Evolutionary conservation across 2,888 invertebrate genomes (phyloP), one percentile per base, ranked within the genome.

Genomic region (Ernsta delagoae): DNA sequence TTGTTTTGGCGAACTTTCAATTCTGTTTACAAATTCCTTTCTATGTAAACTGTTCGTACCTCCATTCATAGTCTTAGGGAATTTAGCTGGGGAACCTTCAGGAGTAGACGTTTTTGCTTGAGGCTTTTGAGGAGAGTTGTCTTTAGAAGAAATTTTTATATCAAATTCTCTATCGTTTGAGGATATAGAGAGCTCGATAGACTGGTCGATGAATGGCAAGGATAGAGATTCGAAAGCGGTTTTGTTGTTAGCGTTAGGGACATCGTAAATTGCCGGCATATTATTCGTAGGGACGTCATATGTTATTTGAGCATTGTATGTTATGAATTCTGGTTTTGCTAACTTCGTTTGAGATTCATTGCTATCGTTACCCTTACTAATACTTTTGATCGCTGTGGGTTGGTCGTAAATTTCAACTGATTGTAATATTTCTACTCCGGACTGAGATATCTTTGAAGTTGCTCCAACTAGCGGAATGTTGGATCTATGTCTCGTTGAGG

Each of bases 131-230:
- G 90, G 88, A 4, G 92, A 89, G 34, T 77, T 84, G 1, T 91
- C 90, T 85, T 91, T 92, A 1, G 91, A 86, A 16, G 87, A 84
- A 59, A 93, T 74, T 83, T 93, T 92, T 0, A 82, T 90, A 85
- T 93, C 92, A 74, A 92, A 93, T 76, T 93, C 92, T 86, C 92
- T 90, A 86, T 92, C 92, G 79, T 91, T 91, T n/a, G 88, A 84
- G 31, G 90, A 82, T 78, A 91, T 91, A 83, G 91, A 90, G 74
- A 91, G 85, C 66, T 93, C 93, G 79, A 92, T 90, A 36, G 92
- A 92, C 81, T 92, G 92, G 72, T 93, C 93, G 72, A 93, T 93
- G 70, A 88, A 93, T 57, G 93, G 93, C 54, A 93, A 74, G 4
- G 93, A 92, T 65, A 93, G 77, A 4, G 92, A 89, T 76, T 92